Base-by-base conservation (phyloP, 2,888 invertebrate species). In the Chironomus tentans region DNA sequence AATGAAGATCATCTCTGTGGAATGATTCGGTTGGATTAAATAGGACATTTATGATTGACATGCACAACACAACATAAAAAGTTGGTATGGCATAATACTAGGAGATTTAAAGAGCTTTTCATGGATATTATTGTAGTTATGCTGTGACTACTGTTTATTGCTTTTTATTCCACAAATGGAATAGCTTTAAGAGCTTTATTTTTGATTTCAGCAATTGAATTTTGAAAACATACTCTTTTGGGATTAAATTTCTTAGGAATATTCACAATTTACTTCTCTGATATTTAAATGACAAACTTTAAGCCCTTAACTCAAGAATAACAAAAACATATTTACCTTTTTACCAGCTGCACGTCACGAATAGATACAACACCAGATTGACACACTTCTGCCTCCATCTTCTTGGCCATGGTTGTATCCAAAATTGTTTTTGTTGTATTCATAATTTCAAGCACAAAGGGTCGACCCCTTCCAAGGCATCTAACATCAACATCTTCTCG, bases 401-500 rank as follows among this genome's bases (percentile, higher is more conserved):
- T 77, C 62, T 83, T 80, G 69, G 92, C 86, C 76, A 88, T 83
- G 5, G 85, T 81, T 13, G 80, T 80, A 0, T 85, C 82, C 78
- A 91, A 84, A 48, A 84, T 82, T 18, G 87, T 86, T 22, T 85
- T 82, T 78, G 85, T 86, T 0, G 93, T 90, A 82, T 93, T 89
- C 0, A 88, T 81, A 61, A 95, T 87, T 86, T 98, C 96, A 0
- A 98, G 85, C 0, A 93, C 93, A 85, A 98, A 99, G 0, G 98
- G 98, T 7, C 98, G 85, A 0, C 98, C 98, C 77, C 89, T 87
- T 0, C 97, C 95, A 77, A 99, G 84, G 84, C 95, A 98, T 77
- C 97, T 86, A 0, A 98, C 98, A 85, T 99, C 99, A 0, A 97
- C 94, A 85, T 99, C 99, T 85, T 99, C 98, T 56, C 99, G 87